These are phyloP conservation scores for Capitulum mitella DNA, from an alignment of 2,888 invertebrate genomes.

Conservation along the genomic window DNA sequence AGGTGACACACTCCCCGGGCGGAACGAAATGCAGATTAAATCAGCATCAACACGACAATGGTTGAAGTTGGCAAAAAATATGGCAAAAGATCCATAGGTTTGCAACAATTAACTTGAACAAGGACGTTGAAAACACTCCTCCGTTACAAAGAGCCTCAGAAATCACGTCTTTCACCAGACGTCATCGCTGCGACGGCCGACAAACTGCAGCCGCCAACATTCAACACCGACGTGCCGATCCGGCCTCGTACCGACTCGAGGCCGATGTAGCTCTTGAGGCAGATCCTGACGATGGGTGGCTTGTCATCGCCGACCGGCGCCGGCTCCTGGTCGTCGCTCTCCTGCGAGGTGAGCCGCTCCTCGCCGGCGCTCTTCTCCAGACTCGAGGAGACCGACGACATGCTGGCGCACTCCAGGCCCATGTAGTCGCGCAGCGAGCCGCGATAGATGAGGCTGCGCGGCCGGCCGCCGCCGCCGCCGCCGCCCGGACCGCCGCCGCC, in stretches of 20 bases:
- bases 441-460: slow-evolving; percentile 9
- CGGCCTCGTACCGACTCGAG: slow-evolving; percentile 34
- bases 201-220: too few relatives aligned
- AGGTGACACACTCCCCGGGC: too few relatives aligned
- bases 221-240: too few relatives aligned
- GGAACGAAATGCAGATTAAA: too few relatives aligned
- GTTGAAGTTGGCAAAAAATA: too few relatives aligned
- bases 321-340: slow-evolving; percentile 22
- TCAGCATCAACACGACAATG: too few relatives aligned
- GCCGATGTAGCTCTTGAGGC: slow-evolving; percentile 34
- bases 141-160: too few relatives aligned
- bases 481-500: background rate
- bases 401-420: background rate
- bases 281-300: slow-evolving; percentile 30
- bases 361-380: slow-evolving; percentile 27
- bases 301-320: background rate
- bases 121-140: too few relatives aligned
- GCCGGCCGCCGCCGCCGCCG: slow-evolving; percentile 10
- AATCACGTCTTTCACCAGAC: too few relatives aligned
- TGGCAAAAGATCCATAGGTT: too few relatives aligned
- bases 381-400: background rate
- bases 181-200: too few relatives aligned
- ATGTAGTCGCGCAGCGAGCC: slow-evolving; percentile 25
- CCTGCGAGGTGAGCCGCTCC: slow-evolving; percentile 22
- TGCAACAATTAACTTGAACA: too few relatives aligned